Base-by-base conservation (phyloP, 2,888 invertebrate genomes). In the Sialis fuliginosa region DNA sequence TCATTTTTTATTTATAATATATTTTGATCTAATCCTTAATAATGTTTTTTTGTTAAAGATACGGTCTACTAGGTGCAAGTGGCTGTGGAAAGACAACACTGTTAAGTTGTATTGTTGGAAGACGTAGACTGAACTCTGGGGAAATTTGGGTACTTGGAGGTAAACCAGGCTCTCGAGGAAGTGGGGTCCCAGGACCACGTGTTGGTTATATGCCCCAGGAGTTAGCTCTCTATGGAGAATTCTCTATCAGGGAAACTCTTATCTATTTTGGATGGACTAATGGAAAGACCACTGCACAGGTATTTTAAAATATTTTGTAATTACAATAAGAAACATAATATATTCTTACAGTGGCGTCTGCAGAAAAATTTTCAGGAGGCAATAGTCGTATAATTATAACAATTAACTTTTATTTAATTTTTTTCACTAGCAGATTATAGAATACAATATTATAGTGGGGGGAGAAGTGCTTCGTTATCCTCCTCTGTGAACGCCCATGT, bases 141-240 rank as follows among this genome's bases (percentile, higher is more conserved):
- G 81, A 83, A 62, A 79, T 91, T 51, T 81, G 82, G 77, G 88
- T 90, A 5, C 72, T 91, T 33, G 91, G 89, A 7, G 82, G 85
- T 7, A 74, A 71, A 49, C 91, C 91, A 0, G 90, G 90, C 1
- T 79, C 83, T 2, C 74, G 74, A 44, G 87, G 85, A 1, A 86
- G 86, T 54, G 86, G 86, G 4, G 85, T 91, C 0, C 91, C 91
- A 0, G 91, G 91, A 3, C 83, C 84, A n/a, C 72, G 84, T 59
- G 82, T 91, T 48, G 91, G 91, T 37, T 90, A 87, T 59, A 88
- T 88, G 88, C 88, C 88, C 48, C 87, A 87, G 74, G 82, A 82
- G 66, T 67, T 79, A 33, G 81, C 82, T 1, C 62, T 82, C n/a
- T 82, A 81, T 56, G 79, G 79, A 1, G 81, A 82, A 63, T 85